Conservation (phyloP, 2,113 vertebrate genomes). For the Crotophaga sulcirostris region DNA sequence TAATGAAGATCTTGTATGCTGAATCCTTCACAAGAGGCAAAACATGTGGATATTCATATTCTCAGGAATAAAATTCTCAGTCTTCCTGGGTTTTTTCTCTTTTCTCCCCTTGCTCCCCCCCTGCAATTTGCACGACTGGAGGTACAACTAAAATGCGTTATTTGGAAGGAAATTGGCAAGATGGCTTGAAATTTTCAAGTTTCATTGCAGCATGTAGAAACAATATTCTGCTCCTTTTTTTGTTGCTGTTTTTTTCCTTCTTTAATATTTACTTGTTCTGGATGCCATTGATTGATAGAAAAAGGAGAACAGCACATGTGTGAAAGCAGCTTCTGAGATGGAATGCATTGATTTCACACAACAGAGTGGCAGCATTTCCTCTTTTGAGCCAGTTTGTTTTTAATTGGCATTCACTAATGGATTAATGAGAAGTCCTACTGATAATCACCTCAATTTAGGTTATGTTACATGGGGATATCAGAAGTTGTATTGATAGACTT, state of each 20-base stretch:
- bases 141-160: not conserved
- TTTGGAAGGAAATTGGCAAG: not conserved
- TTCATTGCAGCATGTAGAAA: not conserved
- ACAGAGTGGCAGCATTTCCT: not conserved
- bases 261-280: not conserved
- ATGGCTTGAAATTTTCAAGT: not conserved
- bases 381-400: not conserved
- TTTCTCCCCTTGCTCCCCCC: too few relatives aligned
- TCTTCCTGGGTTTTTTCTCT: not conserved
- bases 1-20: not conserved
- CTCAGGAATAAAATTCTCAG: too few relatives aligned
- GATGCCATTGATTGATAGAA: not conserved
- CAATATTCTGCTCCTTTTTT: not conserved
- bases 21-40: not conserved
- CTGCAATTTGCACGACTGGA: not conserved
- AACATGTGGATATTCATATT: not conserved
- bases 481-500: not conserved
- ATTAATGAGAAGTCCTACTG: not conserved
- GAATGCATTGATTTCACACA: not conserved
- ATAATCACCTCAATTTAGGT: not conserved
- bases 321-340: not conserved
- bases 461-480: not conserved
- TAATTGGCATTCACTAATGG: not conserved
- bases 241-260: not conserved
- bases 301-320: not conserved